Evolutionary conservation across 2,113 vertebrate genomes (phyloP), one percentile per base, ranked within the genome.

Genomic region (Tyto alba): DNA sequence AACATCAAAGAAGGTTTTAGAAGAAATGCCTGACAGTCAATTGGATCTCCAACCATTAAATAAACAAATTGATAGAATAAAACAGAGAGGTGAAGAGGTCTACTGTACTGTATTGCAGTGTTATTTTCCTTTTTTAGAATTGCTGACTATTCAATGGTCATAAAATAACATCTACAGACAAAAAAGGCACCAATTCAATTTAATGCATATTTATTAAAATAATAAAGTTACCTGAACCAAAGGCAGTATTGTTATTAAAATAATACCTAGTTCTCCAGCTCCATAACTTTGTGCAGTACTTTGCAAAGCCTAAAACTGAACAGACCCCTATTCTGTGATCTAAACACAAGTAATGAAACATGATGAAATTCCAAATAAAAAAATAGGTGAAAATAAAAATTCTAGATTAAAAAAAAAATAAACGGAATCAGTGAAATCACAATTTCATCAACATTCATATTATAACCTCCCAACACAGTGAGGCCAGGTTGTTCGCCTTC

Each of bases 11-110:
- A 93, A 96, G 11, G 73, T 89, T 97, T 97, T 25, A 38, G 71
- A 77, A 93, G 55, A 97, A 96, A 59, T 69, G 89, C 9, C 64
- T 94, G 45, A 94, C 56, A 18, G 43, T 73, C 47, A 69, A 71
- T 88, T 96, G 56, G 48, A 89, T 97, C 96, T 96, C 53, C 45
- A 96, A 55, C 43, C 87, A 88, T 84, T 93, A 89, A 95, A 85
- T 63, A 77, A 71, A 27, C 43, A 96, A 92, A 85, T 30, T 87
- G 68, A 56, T 34, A 69, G 30, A 50, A 87, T 43, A 41, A 73
- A 80, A 88, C 23, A 81, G 45, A 43, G 34, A 77, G 13, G 45
- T 92, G 62, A 40, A 85, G 34, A 84, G 27, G 17, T 84, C 21
- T 89, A 69, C 26, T 53, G 16, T 30, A 11, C 16, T 85, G 75